Evolutionary conservation across 2,113 vertebrate species (phyloP).

Genomic region (Brevimyrus niger): DNA sequence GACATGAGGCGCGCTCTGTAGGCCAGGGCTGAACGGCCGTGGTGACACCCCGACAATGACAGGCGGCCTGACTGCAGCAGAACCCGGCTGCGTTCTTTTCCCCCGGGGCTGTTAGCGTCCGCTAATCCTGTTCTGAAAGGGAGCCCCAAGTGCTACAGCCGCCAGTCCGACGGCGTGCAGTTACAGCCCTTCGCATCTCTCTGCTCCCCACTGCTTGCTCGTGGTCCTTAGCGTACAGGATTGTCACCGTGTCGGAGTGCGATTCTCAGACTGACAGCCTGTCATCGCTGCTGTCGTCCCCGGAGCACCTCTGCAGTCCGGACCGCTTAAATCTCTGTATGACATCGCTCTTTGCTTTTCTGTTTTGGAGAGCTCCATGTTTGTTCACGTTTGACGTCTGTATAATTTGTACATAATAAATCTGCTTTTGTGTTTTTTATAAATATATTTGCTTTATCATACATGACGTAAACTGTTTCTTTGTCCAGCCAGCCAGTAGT

Average conservation of each 20-base stretch:
- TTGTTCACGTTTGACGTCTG: slow-evolving; percentile 54
- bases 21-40: background rate
- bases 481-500: background rate
- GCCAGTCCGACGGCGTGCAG: background rate
- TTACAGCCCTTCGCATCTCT: background rate
- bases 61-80: background rate
- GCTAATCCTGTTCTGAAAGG: background rate
- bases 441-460: slow-evolving; percentile 29
- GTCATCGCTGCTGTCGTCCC: background rate
- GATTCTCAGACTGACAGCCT: background rate
- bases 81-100: background rate
- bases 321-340: background rate
- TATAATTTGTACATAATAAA: slow-evolving; percentile 75
- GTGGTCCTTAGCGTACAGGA: background rate
- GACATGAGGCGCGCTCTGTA: background rate
- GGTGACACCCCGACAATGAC: background rate
- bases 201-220: background rate
- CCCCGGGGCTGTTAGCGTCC: background rate
- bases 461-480: slow-evolving; percentile 6
- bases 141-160: background rate
- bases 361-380: background rate
- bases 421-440: slow-evolving; percentile 66
- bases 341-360: background rate
- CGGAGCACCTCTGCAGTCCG: background rate
- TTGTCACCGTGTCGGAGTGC: background rate